Evolutionary conservation across 2,888 invertebrate species (phyloP).

Genomic region (Epinotia nisella): DNA sequence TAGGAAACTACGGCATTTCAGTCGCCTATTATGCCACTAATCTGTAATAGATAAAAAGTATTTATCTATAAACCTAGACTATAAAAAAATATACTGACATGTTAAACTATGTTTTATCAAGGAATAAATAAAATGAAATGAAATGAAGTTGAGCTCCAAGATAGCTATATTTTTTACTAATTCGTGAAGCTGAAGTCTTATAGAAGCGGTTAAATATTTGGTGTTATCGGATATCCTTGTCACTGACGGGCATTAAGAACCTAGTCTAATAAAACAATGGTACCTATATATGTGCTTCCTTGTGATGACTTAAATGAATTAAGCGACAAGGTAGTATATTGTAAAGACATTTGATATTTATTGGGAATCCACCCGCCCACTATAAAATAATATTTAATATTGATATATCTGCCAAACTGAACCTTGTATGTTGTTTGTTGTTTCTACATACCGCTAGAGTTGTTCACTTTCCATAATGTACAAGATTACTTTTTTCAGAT

Average conservation of each 20-base stretch:
- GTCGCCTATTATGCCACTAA: background rate
- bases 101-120: too few species aligned
- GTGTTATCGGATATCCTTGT: conserved; percentile 13
- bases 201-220: conserved; percentile 17
- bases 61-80: too few species aligned
- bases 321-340: background rate
- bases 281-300: background rate
- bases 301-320: background rate
- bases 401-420: conserved; percentile 10
- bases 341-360: background rate
- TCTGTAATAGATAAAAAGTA: conserved; percentile 12
- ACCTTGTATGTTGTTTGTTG: background rate
- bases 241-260: background rate
- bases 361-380: background rate
- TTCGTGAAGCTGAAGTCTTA: conserved; percentile 1
- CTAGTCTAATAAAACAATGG: conserved; percentile 1
- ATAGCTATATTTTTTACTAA: conserved; percentile 27
- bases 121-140: too few species aligned
- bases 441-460: conserved; percentile 6
- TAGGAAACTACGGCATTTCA: background rate
- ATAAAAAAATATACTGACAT: too few species aligned
- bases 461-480: background rate
- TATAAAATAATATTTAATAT: background rate
- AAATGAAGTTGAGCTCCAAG: background rate
- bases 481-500: conserved; percentile 9